Percentiles rank a stretch among this genome's conserved stretches.
Conservation (phyloP, 1,140 invertebrate genomes). For the Yoshiicerus persimilis region DNA sequence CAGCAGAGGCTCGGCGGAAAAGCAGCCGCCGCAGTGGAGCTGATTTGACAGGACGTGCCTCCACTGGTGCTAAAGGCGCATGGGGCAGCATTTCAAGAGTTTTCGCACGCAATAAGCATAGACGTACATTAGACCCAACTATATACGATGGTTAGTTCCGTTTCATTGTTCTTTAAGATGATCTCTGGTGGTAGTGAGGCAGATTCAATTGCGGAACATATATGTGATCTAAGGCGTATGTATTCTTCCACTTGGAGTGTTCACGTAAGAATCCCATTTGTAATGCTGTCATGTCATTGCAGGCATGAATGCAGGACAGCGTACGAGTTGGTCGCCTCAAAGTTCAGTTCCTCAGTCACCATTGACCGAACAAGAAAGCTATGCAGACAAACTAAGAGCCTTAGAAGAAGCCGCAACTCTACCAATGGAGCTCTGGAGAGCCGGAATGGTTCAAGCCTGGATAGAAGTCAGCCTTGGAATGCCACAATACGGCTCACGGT, state of each 20-base stretch:
- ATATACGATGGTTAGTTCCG: slow-evolving; percentile 52
- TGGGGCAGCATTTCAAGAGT: slow-evolving; percentile 83
- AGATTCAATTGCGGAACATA: not conserved
- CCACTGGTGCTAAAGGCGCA: slow-evolving; percentile 53
- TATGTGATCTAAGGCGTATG: not conserved
- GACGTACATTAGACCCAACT: slow-evolving; percentile 61
- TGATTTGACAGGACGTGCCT: slow-evolving; percentile 47
- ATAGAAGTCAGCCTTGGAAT: slow-evolving; percentile 88
- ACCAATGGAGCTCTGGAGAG: slow-evolving; percentile 88
- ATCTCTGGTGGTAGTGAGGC: not conserved
- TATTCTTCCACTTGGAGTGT: not conserved
- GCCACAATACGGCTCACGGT: slow-evolving; percentile 82
- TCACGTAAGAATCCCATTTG: not conserved
- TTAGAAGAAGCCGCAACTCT: slow-evolving; percentile 80
- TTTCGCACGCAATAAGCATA: slow-evolving; percentile 78
- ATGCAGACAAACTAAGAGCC: slow-evolving; percentile 75
- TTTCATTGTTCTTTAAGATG: not conserved
- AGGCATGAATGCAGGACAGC: slow-evolving; percentile 37
- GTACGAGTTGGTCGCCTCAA: slow-evolving; percentile 51
- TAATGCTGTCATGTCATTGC: not conserved
- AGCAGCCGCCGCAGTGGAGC: slow-evolving; percentile 37
- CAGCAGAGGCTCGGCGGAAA: slow-evolving; percentile 58
- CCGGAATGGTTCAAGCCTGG: slow-evolving; percentile 89
- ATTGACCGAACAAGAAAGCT: slow-evolving; percentile 74
- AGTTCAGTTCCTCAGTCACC: slow-evolving; percentile 66